A percentile compares a stretch with the other conserved stretches of the same genome.
These are phyloP conservation scores for Gadopsis marmoratus DNA, from an alignment of 2,797 vertebrate species.

Conservation along the genomic window DNA sequence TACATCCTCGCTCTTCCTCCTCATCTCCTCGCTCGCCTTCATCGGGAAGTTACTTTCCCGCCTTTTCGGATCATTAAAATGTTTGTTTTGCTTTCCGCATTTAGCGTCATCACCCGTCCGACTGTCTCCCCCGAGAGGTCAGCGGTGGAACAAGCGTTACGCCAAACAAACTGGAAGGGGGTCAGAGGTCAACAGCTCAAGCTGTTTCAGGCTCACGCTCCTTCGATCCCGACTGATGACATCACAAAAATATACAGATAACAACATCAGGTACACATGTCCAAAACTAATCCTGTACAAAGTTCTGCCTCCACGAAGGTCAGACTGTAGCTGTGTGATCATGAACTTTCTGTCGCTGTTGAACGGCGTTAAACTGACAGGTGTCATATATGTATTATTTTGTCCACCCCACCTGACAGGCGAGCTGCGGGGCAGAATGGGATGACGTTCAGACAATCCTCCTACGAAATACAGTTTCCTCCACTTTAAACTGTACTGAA, in stretches of 20 bases:
- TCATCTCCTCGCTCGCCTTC: conserved; percentile 1
- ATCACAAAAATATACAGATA: not conserved
- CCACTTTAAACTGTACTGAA: too few relatives aligned
- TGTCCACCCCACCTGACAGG: too few relatives aligned
- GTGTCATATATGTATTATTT: too few relatives aligned
- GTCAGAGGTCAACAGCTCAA: conserved; percentile 18
- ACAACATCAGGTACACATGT: too few relatives aligned
- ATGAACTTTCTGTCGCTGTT: too few relatives aligned
- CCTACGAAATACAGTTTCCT: too few relatives aligned
- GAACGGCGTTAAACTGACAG: too few relatives aligned
- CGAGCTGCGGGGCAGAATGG: too few relatives aligned
- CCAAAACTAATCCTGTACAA: too few relatives aligned
- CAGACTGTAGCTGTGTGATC: too few relatives aligned
- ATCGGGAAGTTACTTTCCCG: conserved; percentile 40
- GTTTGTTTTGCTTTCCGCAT: conserved; percentile 31
- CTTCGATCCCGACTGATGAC: not conserved
- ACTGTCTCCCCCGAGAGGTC: not conserved
- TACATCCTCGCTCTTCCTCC: conserved; percentile 32
- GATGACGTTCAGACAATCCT: too few relatives aligned
- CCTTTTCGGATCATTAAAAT: conserved; percentile 19
- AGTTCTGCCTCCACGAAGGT: too few relatives aligned
- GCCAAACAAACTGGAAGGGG: conserved; percentile 20
- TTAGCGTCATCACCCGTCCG: conserved; percentile 1
- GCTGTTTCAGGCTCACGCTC: conserved; percentile 8
- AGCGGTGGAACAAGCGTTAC: conserved; percentile 10